phyloP scores from a whole-genome alignment of 1,140 invertebrate species.

The Euwallacea fornicatus region DNA sequence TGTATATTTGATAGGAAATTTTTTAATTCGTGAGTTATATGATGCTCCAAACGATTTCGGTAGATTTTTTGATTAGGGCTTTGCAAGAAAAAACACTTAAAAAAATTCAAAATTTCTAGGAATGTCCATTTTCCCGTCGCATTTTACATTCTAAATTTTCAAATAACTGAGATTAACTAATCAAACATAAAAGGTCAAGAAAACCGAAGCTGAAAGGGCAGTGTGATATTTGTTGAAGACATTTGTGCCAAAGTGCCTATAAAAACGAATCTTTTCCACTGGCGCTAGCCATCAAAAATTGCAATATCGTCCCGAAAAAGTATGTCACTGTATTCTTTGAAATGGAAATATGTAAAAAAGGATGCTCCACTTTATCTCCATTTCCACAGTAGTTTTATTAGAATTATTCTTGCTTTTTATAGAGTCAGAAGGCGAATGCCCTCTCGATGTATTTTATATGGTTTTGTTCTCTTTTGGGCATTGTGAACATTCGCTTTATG shows the following conservation, averaged over 20 bases:
- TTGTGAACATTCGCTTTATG: no score
- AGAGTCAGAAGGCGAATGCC: conserved; percentile 30
- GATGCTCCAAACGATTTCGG: no score
- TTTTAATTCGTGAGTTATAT: no score
- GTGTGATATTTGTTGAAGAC: conserved; percentile 2
- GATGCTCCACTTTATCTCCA: conserved; percentile 29
- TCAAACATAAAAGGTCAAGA: no score
- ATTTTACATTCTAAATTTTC: no score
- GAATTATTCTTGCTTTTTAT: conserved; percentile 34
- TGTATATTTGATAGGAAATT: no score
- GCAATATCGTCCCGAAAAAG: conserved; percentile 15
- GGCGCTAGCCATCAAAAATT: conserved; percentile 15
- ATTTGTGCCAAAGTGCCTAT: conserved; percentile 15
- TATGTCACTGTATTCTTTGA: conserved; percentile 30
- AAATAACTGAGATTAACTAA: no score
- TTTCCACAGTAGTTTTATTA: conserved; percentile 36
- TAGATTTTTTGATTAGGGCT: no score
- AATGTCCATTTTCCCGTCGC: no score
- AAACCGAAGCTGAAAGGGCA: no score
- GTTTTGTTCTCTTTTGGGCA: conserved; percentile 28
- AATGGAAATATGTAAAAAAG: conserved; percentile 35
- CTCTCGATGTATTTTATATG: conserved; percentile 27
- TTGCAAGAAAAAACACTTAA: no score
- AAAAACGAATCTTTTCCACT: conserved; percentile 17
- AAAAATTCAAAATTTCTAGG: no score